Conservation (phyloP, 2,888 invertebrate species). For the Idaea straminata region DNA sequence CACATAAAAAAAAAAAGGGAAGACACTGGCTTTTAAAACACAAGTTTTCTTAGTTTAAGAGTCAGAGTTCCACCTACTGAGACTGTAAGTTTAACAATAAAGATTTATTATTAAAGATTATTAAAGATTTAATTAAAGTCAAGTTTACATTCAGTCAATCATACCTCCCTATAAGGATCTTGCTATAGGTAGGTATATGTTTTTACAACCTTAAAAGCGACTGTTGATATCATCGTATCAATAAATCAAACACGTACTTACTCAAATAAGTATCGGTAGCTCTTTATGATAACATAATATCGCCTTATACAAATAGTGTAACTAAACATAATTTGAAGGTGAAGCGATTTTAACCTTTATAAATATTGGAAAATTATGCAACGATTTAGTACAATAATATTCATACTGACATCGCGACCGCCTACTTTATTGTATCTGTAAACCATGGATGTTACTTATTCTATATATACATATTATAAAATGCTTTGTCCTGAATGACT, state of each 20-base stretch:
- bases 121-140: too few species aligned
- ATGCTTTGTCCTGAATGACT: too few species aligned
- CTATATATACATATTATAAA: too few species aligned
- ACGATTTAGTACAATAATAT: neutral
- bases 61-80: too few species aligned
- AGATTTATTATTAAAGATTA: too few species aligned
- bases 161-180: neutral
- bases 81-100: too few species aligned
- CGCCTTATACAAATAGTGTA: neutral
- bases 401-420: too few species aligned
- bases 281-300: neutral
- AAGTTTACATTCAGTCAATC: neutral
- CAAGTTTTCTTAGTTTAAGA: too few species aligned
- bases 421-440: too few species aligned
- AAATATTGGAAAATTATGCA: neutral
- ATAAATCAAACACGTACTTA: neutral
- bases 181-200: neutral
- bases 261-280: neutral
- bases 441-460: too few species aligned
- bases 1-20: too few species aligned
- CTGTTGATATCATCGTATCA: neutral
- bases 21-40: too few species aligned
- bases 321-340: neutral
- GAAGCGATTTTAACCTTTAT: neutral
- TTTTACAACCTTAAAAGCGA: neutral